Evolutionary conservation across 2,113 vertebrate species (phyloP).

Genomic region (Picathartes gymnocephalus): DNA sequence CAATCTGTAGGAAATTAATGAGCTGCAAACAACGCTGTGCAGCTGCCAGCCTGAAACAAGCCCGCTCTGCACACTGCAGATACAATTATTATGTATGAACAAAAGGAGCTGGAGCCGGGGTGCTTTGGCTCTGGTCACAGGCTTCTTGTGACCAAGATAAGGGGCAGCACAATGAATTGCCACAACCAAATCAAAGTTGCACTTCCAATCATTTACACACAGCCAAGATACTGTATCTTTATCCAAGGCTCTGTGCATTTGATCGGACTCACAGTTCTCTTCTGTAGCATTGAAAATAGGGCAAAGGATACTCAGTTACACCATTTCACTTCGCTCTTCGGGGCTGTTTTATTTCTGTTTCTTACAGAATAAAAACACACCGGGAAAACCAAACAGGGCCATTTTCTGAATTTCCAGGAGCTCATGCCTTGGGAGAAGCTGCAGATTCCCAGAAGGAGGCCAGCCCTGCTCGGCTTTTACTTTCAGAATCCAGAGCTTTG

Average conservation of each 20-base stretch:
- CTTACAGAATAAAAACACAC: background rate
- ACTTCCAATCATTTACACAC: background rate
- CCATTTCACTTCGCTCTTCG: background rate
- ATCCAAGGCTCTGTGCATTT: background rate
- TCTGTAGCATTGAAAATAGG: background rate
- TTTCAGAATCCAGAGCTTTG: background rate
- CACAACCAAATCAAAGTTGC: background rate
- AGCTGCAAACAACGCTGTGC: constrained; percentile 40
- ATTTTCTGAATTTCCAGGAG: background rate
- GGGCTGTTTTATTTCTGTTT: background rate
- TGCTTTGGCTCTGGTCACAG: background rate
- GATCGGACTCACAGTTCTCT: background rate
- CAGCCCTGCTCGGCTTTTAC: background rate
- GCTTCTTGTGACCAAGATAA: constrained; percentile 40
- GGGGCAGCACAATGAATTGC: background rate
- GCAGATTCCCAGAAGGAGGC: background rate
- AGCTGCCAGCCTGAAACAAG: constrained; percentile 35
- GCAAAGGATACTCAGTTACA: background rate
- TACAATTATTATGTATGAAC: constrained; percentile 12
- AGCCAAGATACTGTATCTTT: background rate
- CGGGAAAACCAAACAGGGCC: background rate
- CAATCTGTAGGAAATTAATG: constrained; percentile 52
- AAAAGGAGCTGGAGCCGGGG: background rate
- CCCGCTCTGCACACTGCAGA: background rate
- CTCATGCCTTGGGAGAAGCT: background rate